Conservation (phyloP, 2,888 invertebrate genomes). For the Caenorhabditis sp. region DNA sequence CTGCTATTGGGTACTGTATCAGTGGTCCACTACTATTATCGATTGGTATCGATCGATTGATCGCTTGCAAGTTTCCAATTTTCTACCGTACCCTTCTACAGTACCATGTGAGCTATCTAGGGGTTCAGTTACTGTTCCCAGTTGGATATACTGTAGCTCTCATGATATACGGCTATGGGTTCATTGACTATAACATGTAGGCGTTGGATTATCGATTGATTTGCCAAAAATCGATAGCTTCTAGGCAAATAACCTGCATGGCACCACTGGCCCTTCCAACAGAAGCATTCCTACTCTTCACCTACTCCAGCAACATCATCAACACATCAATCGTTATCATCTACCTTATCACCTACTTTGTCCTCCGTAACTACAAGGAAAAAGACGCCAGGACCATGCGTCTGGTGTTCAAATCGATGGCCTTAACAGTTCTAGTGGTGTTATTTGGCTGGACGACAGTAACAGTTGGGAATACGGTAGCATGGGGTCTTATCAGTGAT, state of each 20-base stretch:
- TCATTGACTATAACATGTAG: slow-evolving; percentile 29
- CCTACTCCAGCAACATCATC: slow-evolving; percentile 51
- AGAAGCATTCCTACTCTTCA: slow-evolving; percentile 28
- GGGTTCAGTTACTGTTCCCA: slow-evolving; percentile 34
- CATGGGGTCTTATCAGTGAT: slow-evolving; percentile 15
- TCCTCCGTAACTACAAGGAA: slow-evolving; percentile 47
- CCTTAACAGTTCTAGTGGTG: slow-evolving; percentile 57
- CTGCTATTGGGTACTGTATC: slow-evolving; percentile 37
- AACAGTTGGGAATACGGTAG: slow-evolving; percentile 48
- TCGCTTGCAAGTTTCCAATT: slow-evolving; percentile 42
- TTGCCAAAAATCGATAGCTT: too few species aligned
- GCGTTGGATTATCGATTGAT: too few species aligned
- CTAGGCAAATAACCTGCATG: slow-evolving; percentile 38
- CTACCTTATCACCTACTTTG: slow-evolving; percentile 44
- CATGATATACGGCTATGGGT: slow-evolving; percentile 7
- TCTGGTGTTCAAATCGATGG: slow-evolving; percentile 64
- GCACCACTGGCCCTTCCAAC: slow-evolving; percentile 31
- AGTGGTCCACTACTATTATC: slow-evolving; percentile 46
- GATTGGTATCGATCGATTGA: slow-evolving; percentile 48
- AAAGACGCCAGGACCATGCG: slow-evolving; percentile 25
- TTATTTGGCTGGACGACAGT: slow-evolving; percentile 58
- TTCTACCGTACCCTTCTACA: slow-evolving; percentile 28
- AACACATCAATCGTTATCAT: slow-evolving; percentile 39
- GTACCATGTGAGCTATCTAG: slow-evolving; percentile 10
- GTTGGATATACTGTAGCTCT: slow-evolving; percentile 27